Conservation (phyloP, 1,140 invertebrate genomes). For the Bombus sibiricus region DNA sequence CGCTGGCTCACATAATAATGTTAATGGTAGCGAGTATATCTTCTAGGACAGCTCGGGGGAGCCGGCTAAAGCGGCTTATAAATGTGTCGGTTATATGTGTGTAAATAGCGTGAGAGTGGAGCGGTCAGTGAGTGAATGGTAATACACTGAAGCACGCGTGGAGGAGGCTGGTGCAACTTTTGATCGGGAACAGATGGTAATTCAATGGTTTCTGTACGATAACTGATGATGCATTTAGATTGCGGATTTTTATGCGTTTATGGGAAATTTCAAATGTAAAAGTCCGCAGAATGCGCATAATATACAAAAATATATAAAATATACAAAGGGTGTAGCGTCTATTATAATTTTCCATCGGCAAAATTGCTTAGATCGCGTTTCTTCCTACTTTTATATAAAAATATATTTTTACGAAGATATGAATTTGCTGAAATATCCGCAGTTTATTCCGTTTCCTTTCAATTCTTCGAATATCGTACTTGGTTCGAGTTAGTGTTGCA, state of each 20-base stretch:
- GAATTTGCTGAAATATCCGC: no score
- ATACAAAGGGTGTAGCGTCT: no score
- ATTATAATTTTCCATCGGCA: no score
- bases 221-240: background rate
- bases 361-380: no score
- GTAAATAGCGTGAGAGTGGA: background rate
- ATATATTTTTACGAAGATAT: no score
- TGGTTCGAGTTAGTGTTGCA: accelerated
- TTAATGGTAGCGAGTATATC: slow-evolving; percentile 72
- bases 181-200: background rate
- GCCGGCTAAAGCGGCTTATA: slow-evolving; percentile 22
- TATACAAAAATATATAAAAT: no score
- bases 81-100: background rate
- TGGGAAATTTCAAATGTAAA: no score
- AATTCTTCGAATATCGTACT: no score
- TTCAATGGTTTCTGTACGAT: background rate
- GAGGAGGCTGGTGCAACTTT: background rate
- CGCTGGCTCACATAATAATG: slow-evolving; percentile 70
- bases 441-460: background rate
- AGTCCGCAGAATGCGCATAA: no score
- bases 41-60: slow-evolving; percentile 60
- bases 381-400: no score
- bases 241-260: no score
- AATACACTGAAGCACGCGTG: background rate
- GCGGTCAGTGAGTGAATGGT: background rate